phyloP scores from a whole-genome alignment of 2,888 invertebrate genomes.

The Yponomeuta evonymella region DNA sequence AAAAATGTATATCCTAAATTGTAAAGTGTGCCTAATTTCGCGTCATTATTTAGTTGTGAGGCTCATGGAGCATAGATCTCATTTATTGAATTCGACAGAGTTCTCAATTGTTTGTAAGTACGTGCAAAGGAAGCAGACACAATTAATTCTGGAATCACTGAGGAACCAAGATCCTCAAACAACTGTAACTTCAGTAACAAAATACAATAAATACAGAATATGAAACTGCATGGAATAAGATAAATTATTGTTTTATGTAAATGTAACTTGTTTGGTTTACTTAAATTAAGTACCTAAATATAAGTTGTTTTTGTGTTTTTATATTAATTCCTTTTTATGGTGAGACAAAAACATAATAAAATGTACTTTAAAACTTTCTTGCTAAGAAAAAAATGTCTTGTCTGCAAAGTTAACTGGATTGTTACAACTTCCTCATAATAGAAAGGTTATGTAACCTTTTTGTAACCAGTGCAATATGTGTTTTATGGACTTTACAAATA shows the following conservation, averaged over 20 bases:
- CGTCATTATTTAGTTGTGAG: conserved; percentile 29
- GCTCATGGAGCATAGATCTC: conserved; percentile 67
- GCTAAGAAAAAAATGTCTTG: conserved; percentile 10
- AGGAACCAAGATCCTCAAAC: too few species aligned
- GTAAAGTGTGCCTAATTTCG: conserved; percentile 31
- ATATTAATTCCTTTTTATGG: background rate
- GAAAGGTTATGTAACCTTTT: background rate
- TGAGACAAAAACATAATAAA: background rate
- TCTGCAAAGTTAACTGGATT: background rate
- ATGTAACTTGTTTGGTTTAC: conserved; percentile 8
- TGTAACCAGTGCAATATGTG: background rate
- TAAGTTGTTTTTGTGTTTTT: conserved; percentile 18
- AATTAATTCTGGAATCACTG: too few species aligned
- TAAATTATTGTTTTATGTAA: background rate
- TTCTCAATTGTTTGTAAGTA: too few species aligned
- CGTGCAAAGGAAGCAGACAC: background rate
- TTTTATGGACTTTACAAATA: background rate
- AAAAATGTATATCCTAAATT: conserved; percentile 36
- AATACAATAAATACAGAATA: background rate
- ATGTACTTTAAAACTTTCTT: background rate
- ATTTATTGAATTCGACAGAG: conserved; percentile 25
- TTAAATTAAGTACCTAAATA: conserved; percentile 33
- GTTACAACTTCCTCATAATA: background rate
- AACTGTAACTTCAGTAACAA: background rate
- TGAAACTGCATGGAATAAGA: background rate